phyloP scores from a whole-genome alignment of 2,888 invertebrate genomes.

The Agonopterix subpropinquella region DNA sequence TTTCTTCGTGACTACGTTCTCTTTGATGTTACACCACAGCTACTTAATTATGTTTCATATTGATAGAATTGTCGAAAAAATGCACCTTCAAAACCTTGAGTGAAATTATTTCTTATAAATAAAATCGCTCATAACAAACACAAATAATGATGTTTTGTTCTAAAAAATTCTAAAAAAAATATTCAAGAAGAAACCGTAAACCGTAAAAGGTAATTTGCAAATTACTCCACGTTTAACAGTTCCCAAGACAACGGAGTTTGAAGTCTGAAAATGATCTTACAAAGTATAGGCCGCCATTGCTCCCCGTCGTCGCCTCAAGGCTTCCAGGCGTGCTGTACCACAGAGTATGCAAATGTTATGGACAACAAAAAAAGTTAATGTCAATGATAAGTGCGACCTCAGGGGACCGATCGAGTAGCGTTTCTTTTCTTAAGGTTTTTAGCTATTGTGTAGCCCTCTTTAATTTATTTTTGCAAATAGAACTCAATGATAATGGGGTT shows the following conservation, averaged over 20 bases:
- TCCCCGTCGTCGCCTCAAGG: conserved; percentile 41
- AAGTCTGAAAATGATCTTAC: conserved; percentile 73
- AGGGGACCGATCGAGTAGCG: conserved; percentile 52
- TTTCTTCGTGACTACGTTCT: no score
- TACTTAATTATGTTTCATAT: no score
- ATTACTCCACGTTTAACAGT: conserved; percentile 47
- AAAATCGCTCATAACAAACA: no score
- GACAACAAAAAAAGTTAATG: conserved; percentile 74
- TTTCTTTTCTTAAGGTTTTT: conserved; percentile 35
- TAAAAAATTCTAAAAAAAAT: no score
- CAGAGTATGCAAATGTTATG: conserved; percentile 73
- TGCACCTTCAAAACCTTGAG: no score
- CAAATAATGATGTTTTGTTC: no score
- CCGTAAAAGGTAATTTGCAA: conserved; percentile 49
- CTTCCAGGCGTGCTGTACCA: conserved; percentile 55
- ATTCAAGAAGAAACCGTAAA: conserved; percentile 6
- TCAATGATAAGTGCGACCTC: conserved; percentile 69
- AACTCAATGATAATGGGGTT: not conserved
- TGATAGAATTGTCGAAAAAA: no score
- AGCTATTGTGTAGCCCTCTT: conserved; percentile 46
- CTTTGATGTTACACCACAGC: no score
- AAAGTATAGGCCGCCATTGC: conserved; percentile 56
- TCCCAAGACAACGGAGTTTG: conserved; percentile 47
- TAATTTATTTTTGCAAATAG: conserved; percentile 41
- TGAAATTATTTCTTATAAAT: no score